Conservation (phyloP, 2,888 invertebrate species). For the Trisateles emortualis region DNA sequence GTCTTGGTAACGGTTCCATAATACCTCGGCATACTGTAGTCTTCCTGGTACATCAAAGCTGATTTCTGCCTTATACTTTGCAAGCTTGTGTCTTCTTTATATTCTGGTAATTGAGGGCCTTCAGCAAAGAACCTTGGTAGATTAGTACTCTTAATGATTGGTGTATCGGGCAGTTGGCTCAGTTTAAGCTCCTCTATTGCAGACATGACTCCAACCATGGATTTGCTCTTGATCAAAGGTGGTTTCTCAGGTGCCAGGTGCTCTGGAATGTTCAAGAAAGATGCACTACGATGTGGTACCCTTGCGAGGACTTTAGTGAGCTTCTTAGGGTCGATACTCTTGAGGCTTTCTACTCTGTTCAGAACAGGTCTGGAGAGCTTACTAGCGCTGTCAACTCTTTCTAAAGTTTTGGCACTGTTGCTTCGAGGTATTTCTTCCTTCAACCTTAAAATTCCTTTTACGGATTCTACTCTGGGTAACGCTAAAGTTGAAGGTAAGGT, state of each 20-base stretch:
- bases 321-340: slow-evolving; percentile 75
- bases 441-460: slow-evolving; percentile 74
- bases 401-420: slow-evolving; percentile 72
- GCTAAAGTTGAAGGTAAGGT: slow-evolving; percentile 69
- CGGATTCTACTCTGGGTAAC: slow-evolving; percentile 77
- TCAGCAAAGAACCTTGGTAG: slow-evolving; percentile 81
- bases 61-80: slow-evolving; percentile 85
- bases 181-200: slow-evolving; percentile 69
- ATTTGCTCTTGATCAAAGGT: slow-evolving; percentile 75
- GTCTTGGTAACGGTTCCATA: slow-evolving; percentile 79
- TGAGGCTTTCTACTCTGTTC: slow-evolving; percentile 79
- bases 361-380: slow-evolving; percentile 64
- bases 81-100: slow-evolving; percentile 77
- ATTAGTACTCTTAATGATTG: slow-evolving; percentile 80
- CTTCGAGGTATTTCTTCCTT: slow-evolving; percentile 69
- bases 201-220: slow-evolving; percentile 73
- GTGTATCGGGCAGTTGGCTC: slow-evolving; percentile 80
- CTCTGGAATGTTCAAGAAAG: slow-evolving; percentile 80
- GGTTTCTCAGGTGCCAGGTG: slow-evolving; percentile 77
- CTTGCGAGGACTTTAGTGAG: slow-evolving; percentile 76
- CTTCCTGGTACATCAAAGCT: slow-evolving; percentile 81
- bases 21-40: slow-evolving; percentile 89
- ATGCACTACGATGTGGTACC: slow-evolving; percentile 82
- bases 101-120: slow-evolving; percentile 72
- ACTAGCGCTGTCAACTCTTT: slow-evolving; percentile 68